phyloP scores from a whole-genome alignment of 2,888 invertebrate genomes.

The Diadegma fenestrale region DNA sequence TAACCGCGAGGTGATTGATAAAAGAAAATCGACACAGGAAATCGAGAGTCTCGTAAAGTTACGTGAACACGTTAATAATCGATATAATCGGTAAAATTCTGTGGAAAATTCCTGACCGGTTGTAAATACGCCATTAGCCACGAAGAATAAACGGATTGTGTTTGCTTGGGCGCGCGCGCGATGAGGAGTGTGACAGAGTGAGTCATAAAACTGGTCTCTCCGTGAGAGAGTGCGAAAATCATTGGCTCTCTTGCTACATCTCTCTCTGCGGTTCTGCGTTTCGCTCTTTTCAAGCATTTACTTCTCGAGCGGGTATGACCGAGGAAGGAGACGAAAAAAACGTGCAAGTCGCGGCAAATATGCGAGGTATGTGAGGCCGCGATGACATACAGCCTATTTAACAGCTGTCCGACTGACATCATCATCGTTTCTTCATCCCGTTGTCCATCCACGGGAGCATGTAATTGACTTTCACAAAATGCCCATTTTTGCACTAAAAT shows the following conservation, averaged over 20 bases:
- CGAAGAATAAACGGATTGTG: neutral
- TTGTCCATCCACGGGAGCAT: neutral
- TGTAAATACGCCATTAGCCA: conserved; percentile 9
- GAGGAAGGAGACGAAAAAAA: conserved; percentile 14
- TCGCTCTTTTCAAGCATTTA: neutral
- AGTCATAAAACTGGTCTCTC: conserved; percentile 44
- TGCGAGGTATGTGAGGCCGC: conserved; percentile 41
- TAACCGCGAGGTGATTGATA: neutral
- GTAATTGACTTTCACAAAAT: neutral
- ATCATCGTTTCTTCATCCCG: conserved; percentile 41
- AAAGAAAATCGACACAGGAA: conserved; percentile 11
- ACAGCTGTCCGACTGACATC: conserved; percentile 49
- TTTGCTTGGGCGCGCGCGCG: too few species aligned
- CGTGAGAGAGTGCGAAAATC: conserved; percentile 54
- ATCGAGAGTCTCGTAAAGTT: conserved; percentile 18
- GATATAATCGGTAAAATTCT: conserved; percentile 40
- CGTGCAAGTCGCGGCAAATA: conserved; percentile 36
- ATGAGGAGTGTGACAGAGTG: conserved; percentile 58
- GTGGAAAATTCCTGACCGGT: conserved; percentile 33
- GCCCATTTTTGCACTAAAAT: neutral
- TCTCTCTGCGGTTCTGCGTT: neutral
- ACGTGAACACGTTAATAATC: conserved; percentile 24
- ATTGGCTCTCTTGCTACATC: conserved; percentile 24
- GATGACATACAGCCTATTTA: conserved; percentile 47
- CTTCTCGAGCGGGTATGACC: conserved; percentile 20